Conservation (phyloP, 2,797 vertebrate genomes). For the Cyprinella venusta region DNA sequence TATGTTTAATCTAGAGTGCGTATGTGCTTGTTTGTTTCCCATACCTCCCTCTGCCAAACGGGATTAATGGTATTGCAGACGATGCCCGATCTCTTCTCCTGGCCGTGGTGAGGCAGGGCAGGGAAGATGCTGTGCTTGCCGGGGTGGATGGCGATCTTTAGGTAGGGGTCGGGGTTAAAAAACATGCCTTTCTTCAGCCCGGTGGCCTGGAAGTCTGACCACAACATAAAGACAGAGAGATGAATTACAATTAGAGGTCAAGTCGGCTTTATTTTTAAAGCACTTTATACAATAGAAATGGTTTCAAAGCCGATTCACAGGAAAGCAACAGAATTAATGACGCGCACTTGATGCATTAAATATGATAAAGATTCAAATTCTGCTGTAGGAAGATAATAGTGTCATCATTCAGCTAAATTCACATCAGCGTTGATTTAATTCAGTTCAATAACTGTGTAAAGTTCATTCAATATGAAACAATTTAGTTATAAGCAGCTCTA, state of each 20-base stretch:
- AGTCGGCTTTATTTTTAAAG: not conserved
- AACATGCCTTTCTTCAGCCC: slow-evolving; percentile 92
- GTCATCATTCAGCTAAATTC: no score
- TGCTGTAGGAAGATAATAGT: no score
- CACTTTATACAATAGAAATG: not conserved
- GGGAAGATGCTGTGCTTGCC: slow-evolving; percentile 90
- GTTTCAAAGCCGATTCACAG: not conserved
- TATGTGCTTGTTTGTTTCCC: not conserved
- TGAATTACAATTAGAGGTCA: not conserved
- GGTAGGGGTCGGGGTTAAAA: slow-evolving; percentile 89
- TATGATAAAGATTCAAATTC: not conserved
- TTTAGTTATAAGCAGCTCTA: not conserved
- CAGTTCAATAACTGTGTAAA: no score
- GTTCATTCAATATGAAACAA: not conserved
- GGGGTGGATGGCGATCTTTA: slow-evolving; percentile 90
- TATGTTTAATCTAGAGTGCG: not conserved
- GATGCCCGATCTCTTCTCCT: slow-evolving; percentile 86
- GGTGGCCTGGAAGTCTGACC: slow-evolving; percentile 85
- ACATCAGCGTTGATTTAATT: no score
- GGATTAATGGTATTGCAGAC: slow-evolving; percentile 87
- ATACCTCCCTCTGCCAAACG: slow-evolving; percentile 86
- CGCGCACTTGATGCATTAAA: not conserved
- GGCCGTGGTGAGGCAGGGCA: slow-evolving; percentile 86
- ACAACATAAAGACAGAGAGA: not conserved
- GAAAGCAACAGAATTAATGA: not conserved